Conservation (phyloP, 1,140 invertebrate species). For the Calephelis virginiensis region DNA sequence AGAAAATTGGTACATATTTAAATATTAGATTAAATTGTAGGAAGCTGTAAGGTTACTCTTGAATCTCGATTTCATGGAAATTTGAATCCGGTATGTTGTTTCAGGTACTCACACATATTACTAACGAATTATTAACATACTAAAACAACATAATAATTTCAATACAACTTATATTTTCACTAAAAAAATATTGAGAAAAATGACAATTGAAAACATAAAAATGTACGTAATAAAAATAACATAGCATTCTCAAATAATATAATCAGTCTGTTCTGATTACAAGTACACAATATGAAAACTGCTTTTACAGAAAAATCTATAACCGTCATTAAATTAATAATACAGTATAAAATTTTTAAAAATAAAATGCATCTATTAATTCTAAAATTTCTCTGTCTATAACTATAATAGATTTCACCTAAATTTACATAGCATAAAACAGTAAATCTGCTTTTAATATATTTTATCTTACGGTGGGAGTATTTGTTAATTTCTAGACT, state of each 20-base stretch:
- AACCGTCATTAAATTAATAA: constrained; percentile 34
- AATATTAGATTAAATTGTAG: too few relatives aligned
- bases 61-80: too few relatives aligned
- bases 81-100: too few relatives aligned
- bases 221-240: constrained; percentile 23
- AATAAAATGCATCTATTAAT: constrained; percentile 40
- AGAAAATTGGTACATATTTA: too few relatives aligned
- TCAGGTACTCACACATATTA: too few relatives aligned
- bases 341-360: constrained; percentile 46
- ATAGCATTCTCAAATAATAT: constrained; percentile 20
- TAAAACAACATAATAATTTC: not conserved
- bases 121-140: not conserved
- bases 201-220: constrained; percentile 28
- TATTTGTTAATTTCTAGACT: constrained; percentile 63
- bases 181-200: constrained; percentile 49
- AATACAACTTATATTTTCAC: constrained; percentile 51
- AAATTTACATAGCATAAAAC: constrained; percentile 38
- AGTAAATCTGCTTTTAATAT: constrained; percentile 52
- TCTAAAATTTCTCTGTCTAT: constrained; percentile 31
- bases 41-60: too few relatives aligned
- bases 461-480: constrained; percentile 73
- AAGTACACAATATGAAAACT: constrained; percentile 67
- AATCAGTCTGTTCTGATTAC: constrained; percentile 58
- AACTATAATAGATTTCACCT: constrained; percentile 42
- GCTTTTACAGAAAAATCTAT: constrained; percentile 19